Conservation (phyloP, 2,888 invertebrate genomes). For the Coelogynopora nodosa region DNA sequence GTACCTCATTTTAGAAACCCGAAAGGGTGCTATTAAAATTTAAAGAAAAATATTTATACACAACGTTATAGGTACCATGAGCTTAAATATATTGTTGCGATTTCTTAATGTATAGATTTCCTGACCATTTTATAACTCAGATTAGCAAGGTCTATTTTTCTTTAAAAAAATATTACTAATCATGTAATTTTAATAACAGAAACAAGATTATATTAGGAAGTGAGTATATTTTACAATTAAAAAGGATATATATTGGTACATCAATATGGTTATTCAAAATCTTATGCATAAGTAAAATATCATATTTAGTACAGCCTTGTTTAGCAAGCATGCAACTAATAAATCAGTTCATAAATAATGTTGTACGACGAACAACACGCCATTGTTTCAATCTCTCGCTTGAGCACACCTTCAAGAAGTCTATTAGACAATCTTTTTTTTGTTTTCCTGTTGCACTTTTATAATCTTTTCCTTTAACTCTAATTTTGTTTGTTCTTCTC, state of each 20-base stretch:
- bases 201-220: not conserved
- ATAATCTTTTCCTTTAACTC: not conserved
- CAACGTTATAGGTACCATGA: not conserved
- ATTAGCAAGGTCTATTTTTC: not conserved
- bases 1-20: not conserved
- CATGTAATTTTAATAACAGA: not conserved
- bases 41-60: not conserved
- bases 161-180: not conserved
- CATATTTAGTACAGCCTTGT: not conserved
- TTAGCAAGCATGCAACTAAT: too few species aligned
- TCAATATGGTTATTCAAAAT: not conserved
- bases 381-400: not conserved
- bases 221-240: not conserved
- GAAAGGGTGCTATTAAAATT: not conserved
- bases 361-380: not conserved
- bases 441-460: not conserved
- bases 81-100: not conserved
- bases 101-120: not conserved
- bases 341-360: too few species aligned
- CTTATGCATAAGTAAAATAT: not conserved
- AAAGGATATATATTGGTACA: not conserved
- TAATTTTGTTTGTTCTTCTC: not conserved
- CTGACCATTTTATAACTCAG: not conserved
- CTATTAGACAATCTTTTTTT: not conserved
- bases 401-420: not conserved